Evolutionary conservation across 2,888 invertebrate species (phyloP).

Genomic region (Tethea ocularis): DNA sequence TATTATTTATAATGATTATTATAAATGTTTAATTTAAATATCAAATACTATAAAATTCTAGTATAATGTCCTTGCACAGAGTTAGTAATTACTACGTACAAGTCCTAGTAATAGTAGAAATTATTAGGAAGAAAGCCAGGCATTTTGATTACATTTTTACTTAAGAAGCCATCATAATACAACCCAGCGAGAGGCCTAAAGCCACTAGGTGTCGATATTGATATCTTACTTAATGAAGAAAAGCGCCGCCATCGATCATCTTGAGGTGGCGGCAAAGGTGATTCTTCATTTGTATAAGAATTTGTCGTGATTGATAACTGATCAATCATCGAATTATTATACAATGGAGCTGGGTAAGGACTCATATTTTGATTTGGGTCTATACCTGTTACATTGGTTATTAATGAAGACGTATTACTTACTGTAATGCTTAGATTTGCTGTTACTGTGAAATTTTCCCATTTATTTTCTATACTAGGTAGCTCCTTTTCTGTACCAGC

Average conservation of each 20-base stretch:
- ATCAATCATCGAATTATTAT: constrained; percentile 58
- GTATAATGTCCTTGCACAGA: no score
- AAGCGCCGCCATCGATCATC: constrained; percentile 67
- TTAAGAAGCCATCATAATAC: constrained; percentile 75
- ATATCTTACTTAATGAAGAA: constrained; percentile 43
- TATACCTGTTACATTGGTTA: constrained; percentile 24
- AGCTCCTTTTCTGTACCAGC: constrained; percentile 26
- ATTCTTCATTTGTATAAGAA: constrained; percentile 55
- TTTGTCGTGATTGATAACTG: constrained; percentile 67
- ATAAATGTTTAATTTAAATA: no score
- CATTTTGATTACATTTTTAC: constrained; percentile 56
- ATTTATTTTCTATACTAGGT: constrained; percentile 34
- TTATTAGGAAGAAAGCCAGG: constrained; percentile 53
- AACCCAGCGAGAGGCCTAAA: constrained; percentile 74
- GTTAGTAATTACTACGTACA: no score
- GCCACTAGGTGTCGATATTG: constrained; percentile 39
- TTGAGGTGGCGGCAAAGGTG: constrained; percentile 46
- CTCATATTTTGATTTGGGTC: constrained; percentile 35
- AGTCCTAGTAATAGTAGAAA: not conserved
- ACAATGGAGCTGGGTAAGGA: constrained; percentile 52
- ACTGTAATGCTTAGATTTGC: constrained; percentile 22
- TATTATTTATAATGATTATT: no score
- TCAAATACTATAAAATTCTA: no score
- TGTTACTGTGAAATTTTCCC: constrained; percentile 46
- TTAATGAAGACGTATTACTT: constrained; percentile 18